Evolutionary conservation across 2,797 vertebrate species (phyloP), one percentile per base, ranked within the genome.

Genomic region (Pogonophryne albipinna): DNA sequence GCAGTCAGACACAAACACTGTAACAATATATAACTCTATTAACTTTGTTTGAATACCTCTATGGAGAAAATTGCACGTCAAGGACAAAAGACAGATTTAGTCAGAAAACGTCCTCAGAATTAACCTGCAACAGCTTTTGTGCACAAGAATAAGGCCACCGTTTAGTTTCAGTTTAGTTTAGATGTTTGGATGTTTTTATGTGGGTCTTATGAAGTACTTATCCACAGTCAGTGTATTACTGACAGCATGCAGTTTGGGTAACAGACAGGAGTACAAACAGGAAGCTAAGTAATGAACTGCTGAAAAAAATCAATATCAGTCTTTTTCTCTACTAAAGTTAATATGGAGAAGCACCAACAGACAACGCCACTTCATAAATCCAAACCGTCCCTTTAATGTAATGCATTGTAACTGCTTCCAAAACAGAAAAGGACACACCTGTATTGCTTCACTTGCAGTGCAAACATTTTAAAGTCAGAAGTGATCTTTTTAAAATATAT

Each of bases 91-190:
- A 44, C 45, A 1, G 38, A 50, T 65, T 68, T 68, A 50, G 41
- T 78, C 31, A 52, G 56, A 76, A 83, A 78, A 75, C 52, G 2
- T 80, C 52, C 23, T 69, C 50, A 63, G 55, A 44, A 74, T 82
- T 62, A 76, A 60, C 72, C 78, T 78, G 85, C 56, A 75, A 85
- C 59, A 75, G 63, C 78, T 58, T 83, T 77, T 80, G 86, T 87
- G 82, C 76, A 81, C 62, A 73, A 76, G 41, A 76, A 82, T 85
- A 92, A 92, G 91, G 90, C 47, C 86, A 88, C 87, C 9, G 34
- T 89, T 91, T 16, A 74, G 75, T 66, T 83, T 38, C 6, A 38
- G 34, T 7, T 7, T 38, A 38, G 34, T 34, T 34, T 34, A 2
- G 6, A 34, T 7, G 34, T 38, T 38, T 9, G 1, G 3, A 38